Base-by-base conservation (phyloP, 2,888 invertebrate genomes). In the Gymnoscelis rufifasciata region DNA sequence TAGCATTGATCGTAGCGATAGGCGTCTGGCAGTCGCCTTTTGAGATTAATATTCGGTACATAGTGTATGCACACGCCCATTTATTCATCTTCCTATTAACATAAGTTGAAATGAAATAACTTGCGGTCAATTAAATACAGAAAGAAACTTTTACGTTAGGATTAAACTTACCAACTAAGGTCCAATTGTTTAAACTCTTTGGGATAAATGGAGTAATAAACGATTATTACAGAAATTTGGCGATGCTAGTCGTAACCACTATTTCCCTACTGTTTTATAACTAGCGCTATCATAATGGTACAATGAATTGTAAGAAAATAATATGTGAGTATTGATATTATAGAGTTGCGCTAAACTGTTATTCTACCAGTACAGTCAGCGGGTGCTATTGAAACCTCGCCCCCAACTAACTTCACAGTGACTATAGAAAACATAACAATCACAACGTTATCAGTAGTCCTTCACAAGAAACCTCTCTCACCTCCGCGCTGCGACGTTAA, bases 181-280 rank as follows among this genome's bases (percentile, higher is more conserved):
- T 68, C 74, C 72, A 74, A 79, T 74, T 71, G 70, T 48, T 74
- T 64, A 69, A 68, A 73, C 63, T 86, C 84, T 86, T 86, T 86
- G 86, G 84, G 78, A 79, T 75, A 74, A 70, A 52, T 72, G 74
- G 70, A 72, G 72, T 68, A 69, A 64, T 66, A 66, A 67, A 66
- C 62, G 64, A 65, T 57, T 54, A 59, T 65, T 63, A 68, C 62
- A 71, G 74, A 74, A 76, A 75, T 78, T 80, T 79, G 82, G 78
- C 78, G 74, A 79, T 74, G 66, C 62, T 58, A 66, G 69, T 73
- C 68, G 68, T 71, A 69, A 74, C 78, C 74, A 71, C 66, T 70
- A 68, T 64, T 70, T 68, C 64, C 59, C 63, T 68, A 74, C 66
- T 63, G 69, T 70, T 64, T 69, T 62, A 62, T 62, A 62, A 54